Percentiles rank a stretch among this genome's conserved stretches.
Conservation (phyloP, 2,113 vertebrate species). For the human (Homo sapiens) region GRCh38 chr17:43644501-43645000, state of each 20-base stretch:
- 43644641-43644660: background rate
- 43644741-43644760: too few relatives aligned
- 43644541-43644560: background rate
- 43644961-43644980: accelerated
- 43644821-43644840: too few relatives aligned
- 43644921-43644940: background rate
- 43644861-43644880: too few relatives aligned
- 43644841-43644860: too few relatives aligned
- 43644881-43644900: too few relatives aligned
- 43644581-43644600: background rate
- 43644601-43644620: background rate
- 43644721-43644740: too few relatives aligned
- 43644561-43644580: background rate
- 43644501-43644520: background rate
- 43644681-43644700: too few relatives aligned
- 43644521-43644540: background rate
- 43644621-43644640: background rate
- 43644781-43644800: too few relatives aligned
- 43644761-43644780: too few relatives aligned
- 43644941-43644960: background rate
- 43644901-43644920: too few relatives aligned
- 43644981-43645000: background rate
- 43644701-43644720: too few relatives aligned
- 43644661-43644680: background rate
- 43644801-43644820: too few relatives aligned